These are phyloP conservation scores for Trinorchestia longiramus DNA, from an alignment of 1,140 invertebrate species.

Conservation along the genomic window DNA sequence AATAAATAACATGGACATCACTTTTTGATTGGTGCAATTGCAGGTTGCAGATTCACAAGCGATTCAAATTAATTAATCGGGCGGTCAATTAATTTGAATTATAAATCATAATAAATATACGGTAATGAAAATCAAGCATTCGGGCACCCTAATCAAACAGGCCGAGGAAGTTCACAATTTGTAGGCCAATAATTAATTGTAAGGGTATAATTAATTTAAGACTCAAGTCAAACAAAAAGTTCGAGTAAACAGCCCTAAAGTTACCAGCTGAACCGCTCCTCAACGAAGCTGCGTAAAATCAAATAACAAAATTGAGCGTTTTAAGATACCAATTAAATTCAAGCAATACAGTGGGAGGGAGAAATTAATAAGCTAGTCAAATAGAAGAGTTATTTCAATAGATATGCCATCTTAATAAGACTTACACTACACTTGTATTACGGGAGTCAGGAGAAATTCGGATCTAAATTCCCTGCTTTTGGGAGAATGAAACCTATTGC, in stretches of 20 bases:
- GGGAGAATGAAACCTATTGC: not conserved
- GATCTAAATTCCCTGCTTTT: not conserved
- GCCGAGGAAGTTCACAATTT: not conserved
- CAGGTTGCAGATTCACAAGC: not conserved
- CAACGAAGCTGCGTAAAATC: not conserved
- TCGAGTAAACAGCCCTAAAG: not conserved
- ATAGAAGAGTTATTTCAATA: not conserved
- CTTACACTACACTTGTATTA: not conserved
- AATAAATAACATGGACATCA: not conserved
- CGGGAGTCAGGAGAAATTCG: not conserved
- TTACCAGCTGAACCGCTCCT: not conserved
- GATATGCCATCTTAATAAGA: not conserved
- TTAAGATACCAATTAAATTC: not conserved
- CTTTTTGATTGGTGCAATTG: not conserved
- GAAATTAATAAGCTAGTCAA: not conserved
- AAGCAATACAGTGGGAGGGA: not conserved
- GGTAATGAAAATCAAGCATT: not conserved
- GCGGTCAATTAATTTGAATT: not conserved
- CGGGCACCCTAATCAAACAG: not conserved
- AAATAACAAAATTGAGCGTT: not conserved
- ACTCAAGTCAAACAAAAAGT: not conserved
- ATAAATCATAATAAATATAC: not conserved
- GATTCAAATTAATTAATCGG: not conserved
- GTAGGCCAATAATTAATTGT: not conserved
- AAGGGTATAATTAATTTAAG: not conserved